Conservation (phyloP, 2,888 invertebrate species). For the Branchinecta sandiegonensis region DNA sequence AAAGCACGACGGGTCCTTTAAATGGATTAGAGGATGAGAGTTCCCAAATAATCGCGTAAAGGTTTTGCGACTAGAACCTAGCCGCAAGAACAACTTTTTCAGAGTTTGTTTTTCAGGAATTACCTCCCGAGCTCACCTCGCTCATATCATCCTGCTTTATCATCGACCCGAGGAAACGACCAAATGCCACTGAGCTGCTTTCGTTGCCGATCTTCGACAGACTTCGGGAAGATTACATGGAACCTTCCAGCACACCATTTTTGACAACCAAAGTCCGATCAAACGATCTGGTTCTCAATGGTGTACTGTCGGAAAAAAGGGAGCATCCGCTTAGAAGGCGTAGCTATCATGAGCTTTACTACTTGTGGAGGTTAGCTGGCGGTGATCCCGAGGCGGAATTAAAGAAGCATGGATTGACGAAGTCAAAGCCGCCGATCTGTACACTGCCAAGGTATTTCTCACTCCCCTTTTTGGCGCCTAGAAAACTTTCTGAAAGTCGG, state of each 20-base stretch:
- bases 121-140: conserved; percentile 25
- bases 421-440: conserved; percentile 51
- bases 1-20: too few relatives aligned
- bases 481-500: too few relatives aligned
- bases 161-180: conserved; percentile 30
- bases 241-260: background rate
- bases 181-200: conserved; percentile 47
- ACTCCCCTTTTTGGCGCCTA: background rate
- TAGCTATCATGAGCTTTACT: conserved; percentile 67
- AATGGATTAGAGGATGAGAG: too few relatives aligned
- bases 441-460: conserved; percentile 35
- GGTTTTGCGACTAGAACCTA: too few relatives aligned
- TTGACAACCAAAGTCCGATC: too few relatives aligned
- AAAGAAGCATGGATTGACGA: conserved; percentile 75
- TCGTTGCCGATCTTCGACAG: conserved; percentile 41
- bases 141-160: conserved; percentile 28
- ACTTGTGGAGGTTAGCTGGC: conserved; percentile 90
- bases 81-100: too few relatives aligned
- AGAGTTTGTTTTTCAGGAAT: conserved; percentile 24
- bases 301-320: conserved; percentile 12
- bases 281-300: too few relatives aligned
- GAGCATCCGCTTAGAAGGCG: conserved; percentile 35
- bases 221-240: conserved; percentile 26
- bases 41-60: too few relatives aligned
- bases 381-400: conserved; percentile 82